Conservation (phyloP, 2,113 vertebrate genomes). For the Perccottus glenii region DNA sequence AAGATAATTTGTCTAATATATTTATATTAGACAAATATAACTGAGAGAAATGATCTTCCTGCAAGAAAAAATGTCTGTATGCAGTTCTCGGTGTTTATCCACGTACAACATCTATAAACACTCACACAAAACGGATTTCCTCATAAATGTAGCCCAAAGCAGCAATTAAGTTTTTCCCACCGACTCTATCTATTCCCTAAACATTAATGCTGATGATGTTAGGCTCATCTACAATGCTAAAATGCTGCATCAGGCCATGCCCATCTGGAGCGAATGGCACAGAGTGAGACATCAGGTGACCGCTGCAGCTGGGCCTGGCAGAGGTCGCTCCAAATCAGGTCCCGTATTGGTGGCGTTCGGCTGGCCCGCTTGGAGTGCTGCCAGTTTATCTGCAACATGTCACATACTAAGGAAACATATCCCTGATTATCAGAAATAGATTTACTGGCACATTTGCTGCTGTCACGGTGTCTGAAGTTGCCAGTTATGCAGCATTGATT, state of each 20-base stretch:
- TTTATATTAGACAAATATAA: too few species aligned
- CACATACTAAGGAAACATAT: neutral
- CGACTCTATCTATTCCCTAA: neutral
- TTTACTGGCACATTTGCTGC: neutral
- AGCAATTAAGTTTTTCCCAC: too few species aligned
- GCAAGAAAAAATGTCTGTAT: too few species aligned
- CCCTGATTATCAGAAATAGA: too few species aligned
- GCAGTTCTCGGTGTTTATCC: too few species aligned
- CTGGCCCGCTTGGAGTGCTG: conserved; percentile 51
- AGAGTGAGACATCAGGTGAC: conserved; percentile 59
- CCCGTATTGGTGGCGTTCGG: conserved; percentile 19
- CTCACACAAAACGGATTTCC: too few species aligned
- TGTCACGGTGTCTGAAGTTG: neutral
- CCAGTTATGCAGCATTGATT: conserved; percentile 25
- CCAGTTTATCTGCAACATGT: conserved; percentile 1
- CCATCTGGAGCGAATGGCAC: conserved; percentile 31
- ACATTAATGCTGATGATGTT: neutral
- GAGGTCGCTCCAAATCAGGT: conserved; percentile 38
- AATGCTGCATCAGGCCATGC: conserved; percentile 1
- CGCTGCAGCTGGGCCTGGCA: conserved; percentile 50
- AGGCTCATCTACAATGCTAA: too few species aligned
- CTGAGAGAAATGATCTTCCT: too few species aligned
- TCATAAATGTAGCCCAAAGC: too few species aligned
- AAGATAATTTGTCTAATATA: too few species aligned
- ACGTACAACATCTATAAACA: too few species aligned